Percentiles rank a stretch among this genome's conserved stretches.
Evolutionary conservation across 2,113 vertebrate genomes (phyloP).

Genomic region (Oryzias woworae): DNA sequence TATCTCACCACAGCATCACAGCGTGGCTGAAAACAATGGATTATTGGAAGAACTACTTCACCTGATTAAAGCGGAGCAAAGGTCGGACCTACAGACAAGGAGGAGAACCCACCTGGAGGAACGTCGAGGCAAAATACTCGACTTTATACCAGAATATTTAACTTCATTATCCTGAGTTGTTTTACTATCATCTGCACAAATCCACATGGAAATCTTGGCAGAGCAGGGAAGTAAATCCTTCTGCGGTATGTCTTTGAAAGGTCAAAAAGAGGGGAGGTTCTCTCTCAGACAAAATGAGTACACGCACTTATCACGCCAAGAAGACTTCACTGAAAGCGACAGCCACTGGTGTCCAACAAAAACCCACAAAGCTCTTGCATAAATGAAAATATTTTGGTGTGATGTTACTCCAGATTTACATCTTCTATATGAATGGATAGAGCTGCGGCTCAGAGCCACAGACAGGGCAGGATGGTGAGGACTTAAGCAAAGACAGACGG

Average conservation of each 20-base stretch:
- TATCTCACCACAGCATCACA: conserved; percentile 19
- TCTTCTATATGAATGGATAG: conserved; percentile 1
- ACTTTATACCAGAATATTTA: neutral
- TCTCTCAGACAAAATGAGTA: too few species aligned
- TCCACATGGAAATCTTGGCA: neutral
- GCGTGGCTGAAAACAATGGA: conserved; percentile 47
- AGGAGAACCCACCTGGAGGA: conserved; percentile 43
- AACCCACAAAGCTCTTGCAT: neutral
- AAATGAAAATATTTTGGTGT: neutral
- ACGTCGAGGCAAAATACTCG: neutral
- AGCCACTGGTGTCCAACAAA: too few species aligned
- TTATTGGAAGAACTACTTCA: conserved; percentile 54
- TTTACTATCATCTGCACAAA: conserved; percentile 1
- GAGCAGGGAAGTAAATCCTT: neutral
- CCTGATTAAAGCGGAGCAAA: conserved; percentile 65
- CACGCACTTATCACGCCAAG: neutral
- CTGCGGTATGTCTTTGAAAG: neutral
- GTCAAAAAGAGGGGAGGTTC: neutral
- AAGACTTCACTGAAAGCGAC: neutral
- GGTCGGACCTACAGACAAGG: conserved; percentile 32
- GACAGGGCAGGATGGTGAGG: neutral
- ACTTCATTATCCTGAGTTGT: neutral
- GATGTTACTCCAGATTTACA: neutral
- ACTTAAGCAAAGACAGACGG: neutral
- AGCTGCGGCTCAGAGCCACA: neutral